Conservation (phyloP, 2,888 invertebrate species). For the Anagyrus pseudococci region DNA sequence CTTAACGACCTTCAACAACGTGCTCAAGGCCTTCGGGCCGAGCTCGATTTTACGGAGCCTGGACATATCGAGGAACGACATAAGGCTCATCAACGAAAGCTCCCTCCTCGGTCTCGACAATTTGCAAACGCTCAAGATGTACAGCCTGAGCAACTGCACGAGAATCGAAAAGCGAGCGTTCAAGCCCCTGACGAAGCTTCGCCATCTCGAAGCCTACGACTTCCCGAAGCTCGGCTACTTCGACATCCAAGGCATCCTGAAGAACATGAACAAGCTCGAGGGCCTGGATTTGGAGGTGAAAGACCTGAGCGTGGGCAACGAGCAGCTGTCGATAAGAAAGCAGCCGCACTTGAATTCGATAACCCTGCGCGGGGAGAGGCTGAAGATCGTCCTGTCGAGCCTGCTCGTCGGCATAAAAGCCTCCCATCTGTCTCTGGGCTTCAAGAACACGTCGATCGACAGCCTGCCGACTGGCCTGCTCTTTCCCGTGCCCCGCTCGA, state of each 20-base stretch:
- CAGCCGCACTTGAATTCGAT: slow-evolving; percentile 80
- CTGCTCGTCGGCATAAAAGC: slow-evolving; percentile 83
- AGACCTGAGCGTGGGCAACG: slow-evolving; percentile 80
- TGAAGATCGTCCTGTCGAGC: slow-evolving; percentile 82
- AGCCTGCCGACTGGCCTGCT: slow-evolving; percentile 81
- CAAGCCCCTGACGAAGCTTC: slow-evolving; percentile 73
- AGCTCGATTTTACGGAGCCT: slow-evolving; percentile 74
- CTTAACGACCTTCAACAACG: slow-evolving; percentile 66
- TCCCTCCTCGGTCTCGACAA: slow-evolving; percentile 77
- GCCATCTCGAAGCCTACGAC: slow-evolving; percentile 74
- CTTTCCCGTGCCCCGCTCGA: slow-evolving; percentile 87
- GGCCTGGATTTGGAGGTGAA: slow-evolving; percentile 85
- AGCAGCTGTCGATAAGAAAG: slow-evolving; percentile 79
- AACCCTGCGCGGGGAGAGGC: slow-evolving; percentile 75
- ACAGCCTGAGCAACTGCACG: slow-evolving; percentile 72
- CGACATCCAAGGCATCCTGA: slow-evolving; percentile 78
- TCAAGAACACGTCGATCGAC: slow-evolving; percentile 82
- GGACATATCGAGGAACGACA: slow-evolving; percentile 86
- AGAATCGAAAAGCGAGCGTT: slow-evolving; percentile 86
- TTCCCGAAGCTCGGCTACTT: slow-evolving; percentile 83
- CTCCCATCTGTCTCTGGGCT: slow-evolving; percentile 72
- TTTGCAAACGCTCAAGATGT: slow-evolving; percentile 71
- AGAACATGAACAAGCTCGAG: slow-evolving; percentile 69
- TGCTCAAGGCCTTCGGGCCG: slow-evolving; percentile 54
- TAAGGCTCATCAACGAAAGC: slow-evolving; percentile 76